Evolutionary conservation across 2,113 vertebrate species (phyloP).

Genomic region (Ariopsis seemanni): DNA sequence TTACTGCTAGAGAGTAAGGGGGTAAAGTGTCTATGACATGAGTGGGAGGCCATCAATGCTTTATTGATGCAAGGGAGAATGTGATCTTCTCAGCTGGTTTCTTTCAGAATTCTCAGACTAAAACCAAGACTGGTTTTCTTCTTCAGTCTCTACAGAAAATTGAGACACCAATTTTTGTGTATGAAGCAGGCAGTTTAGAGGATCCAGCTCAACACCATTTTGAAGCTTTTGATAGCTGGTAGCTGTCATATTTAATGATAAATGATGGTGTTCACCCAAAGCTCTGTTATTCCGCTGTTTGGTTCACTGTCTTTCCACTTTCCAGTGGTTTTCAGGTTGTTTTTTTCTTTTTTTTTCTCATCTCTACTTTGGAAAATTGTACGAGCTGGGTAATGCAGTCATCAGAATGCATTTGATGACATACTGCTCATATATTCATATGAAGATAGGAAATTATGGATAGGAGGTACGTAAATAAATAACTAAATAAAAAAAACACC

Average conservation of each 20-base stretch:
- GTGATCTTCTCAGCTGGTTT: not conserved
- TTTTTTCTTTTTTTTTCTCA: not conserved
- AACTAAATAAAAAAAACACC: not conserved
- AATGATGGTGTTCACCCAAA: not conserved
- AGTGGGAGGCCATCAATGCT: not conserved
- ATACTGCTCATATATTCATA: not conserved
- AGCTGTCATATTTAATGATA: constrained; percentile 2
- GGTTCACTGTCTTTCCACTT: not conserved
- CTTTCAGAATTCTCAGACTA: not conserved
- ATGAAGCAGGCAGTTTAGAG: not conserved
- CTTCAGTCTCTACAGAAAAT: not conserved
- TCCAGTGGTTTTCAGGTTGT: not conserved
- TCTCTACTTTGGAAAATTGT: not conserved
- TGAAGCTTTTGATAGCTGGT: not conserved
- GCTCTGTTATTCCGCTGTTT: not conserved
- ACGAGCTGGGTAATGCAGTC: not conserved
- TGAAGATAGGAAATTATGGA: not conserved
- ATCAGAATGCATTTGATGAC: not conserved
- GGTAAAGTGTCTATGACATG: not conserved
- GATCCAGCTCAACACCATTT: not conserved
- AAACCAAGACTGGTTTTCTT: not conserved
- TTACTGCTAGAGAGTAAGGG: not conserved
- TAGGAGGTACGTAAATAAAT: not conserved
- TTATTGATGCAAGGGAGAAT: not conserved
- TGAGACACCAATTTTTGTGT: not conserved